Conservation (phyloP, 2,113 vertebrate genomes). For the Alethe castanea region DNA sequence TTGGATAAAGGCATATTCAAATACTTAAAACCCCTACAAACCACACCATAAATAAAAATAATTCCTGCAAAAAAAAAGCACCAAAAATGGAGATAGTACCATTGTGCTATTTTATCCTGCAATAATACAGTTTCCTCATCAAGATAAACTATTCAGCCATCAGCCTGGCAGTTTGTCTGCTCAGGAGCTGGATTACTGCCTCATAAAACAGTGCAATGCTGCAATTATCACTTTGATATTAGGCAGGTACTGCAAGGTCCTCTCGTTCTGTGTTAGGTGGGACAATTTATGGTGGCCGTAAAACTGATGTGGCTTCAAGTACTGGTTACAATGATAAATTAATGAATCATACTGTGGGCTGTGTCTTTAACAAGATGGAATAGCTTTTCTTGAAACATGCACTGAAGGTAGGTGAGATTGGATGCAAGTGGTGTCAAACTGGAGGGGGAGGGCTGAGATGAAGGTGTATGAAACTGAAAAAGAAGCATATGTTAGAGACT, state of each 20-base stretch:
- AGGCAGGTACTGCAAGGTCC: constrained; percentile 45
- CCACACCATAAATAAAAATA: background rate
- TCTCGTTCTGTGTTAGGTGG: constrained; percentile 36
- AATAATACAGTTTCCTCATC: background rate
- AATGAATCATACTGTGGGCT: constrained; percentile 15
- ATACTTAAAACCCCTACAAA: background rate
- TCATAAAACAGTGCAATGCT: constrained; percentile 65
- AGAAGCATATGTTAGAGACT: background rate
- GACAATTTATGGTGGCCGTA: constrained; percentile 57
- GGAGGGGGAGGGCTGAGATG: background rate
- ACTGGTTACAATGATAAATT: constrained; percentile 49
- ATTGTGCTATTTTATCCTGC: background rate
- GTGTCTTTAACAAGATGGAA: constrained; percentile 14
- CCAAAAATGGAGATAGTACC: background rate
- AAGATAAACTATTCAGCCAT: constrained; percentile 54
- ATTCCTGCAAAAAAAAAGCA: background rate
- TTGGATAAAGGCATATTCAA: background rate
- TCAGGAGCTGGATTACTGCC: constrained; percentile 47
- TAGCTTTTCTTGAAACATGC: background rate
- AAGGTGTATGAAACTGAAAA: background rate
- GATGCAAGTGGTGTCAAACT: background rate
- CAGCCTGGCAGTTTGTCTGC: constrained; percentile 53
- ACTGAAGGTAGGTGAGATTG: background rate
- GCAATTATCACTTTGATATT: constrained; percentile 63
- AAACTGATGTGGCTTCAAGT: constrained; percentile 51